Conservation (phyloP, 2,797 vertebrate species). For the Premnoplex brunnescens region DNA sequence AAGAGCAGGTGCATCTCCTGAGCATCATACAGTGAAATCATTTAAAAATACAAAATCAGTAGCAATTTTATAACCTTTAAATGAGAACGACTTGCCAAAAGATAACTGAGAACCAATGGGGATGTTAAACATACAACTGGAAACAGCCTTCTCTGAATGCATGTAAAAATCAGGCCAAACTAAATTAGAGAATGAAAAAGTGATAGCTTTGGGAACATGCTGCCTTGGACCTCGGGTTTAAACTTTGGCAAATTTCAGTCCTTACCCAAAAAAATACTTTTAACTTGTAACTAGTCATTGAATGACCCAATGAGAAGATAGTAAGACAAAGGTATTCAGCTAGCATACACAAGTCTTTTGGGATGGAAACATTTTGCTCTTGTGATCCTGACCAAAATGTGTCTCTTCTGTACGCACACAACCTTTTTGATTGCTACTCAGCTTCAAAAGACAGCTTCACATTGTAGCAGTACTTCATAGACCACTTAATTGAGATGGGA, state of each 20-base stretch:
- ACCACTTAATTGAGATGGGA: background rate
- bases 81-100: background rate
- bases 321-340: background rate
- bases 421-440: background rate
- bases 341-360: background rate
- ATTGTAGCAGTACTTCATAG: background rate
- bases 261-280: background rate
- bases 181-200: background rate
- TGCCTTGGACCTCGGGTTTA: background rate
- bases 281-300: background rate
- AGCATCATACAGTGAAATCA: background rate
- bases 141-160: background rate
- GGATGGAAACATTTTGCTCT: background rate
- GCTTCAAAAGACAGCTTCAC: background rate
- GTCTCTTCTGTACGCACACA: background rate
- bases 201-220: background rate
- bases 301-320: background rate
- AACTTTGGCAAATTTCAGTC: background rate
- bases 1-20: background rate
- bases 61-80: slow-evolving; percentile 11
- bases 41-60: background rate
- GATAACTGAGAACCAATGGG: background rate
- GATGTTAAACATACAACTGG: background rate
- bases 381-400: background rate
- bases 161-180: background rate